Base-by-base conservation (phyloP, 2,797 vertebrate genomes). In the Melanotaenia trifasciata region DNA sequence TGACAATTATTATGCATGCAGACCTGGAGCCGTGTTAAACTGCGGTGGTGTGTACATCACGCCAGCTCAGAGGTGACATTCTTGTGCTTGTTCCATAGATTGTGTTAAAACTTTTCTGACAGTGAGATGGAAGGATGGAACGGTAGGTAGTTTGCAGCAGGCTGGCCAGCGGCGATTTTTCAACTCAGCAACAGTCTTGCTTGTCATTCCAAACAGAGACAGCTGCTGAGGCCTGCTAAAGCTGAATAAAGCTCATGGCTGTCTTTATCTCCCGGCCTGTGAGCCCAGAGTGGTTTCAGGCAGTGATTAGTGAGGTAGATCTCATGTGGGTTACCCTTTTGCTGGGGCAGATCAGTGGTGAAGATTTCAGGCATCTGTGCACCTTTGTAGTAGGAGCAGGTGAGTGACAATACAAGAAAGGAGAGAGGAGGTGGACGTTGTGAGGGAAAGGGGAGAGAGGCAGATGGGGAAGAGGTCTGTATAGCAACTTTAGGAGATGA, bases 251-350 rank as follows among this genome's bases (percentile, higher is more conserved):
- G 89, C 91, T 91, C 63, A 56, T 26, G 83, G 89, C 90, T 90
- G 85, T 90, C 88, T 91, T 93, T 91, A 93, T 93, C 90, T 92
- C 81, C 78, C 79, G 70, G 89, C 90, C 89, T 78, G 84, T 88
- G 90, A 92, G 91, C 90, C 87, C 82, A 70, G 82, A 88, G 89
- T 89, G 88, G 87, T 90, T 90, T 80, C 89, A 88, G 90, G 89
- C 90, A 86, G 88, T 89, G 92, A 93, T 93, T 93, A 93, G 92
- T 69, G 66, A 85, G 85, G 74, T 66, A 66, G 80, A 85, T 92
- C 90, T 84, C 91, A 84, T 78, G 71, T 89, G 89, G 91, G 89
- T 92, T 89, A 87, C 84, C 78, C 79, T 76, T 89, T 88, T 76
- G 86, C 88, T 80, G 73, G 76, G 90, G 85, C 86, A 93, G 91